Evolutionary conservation across 2,113 vertebrate genomes (phyloP).

Genomic region (Scatophagus argus): DNA sequence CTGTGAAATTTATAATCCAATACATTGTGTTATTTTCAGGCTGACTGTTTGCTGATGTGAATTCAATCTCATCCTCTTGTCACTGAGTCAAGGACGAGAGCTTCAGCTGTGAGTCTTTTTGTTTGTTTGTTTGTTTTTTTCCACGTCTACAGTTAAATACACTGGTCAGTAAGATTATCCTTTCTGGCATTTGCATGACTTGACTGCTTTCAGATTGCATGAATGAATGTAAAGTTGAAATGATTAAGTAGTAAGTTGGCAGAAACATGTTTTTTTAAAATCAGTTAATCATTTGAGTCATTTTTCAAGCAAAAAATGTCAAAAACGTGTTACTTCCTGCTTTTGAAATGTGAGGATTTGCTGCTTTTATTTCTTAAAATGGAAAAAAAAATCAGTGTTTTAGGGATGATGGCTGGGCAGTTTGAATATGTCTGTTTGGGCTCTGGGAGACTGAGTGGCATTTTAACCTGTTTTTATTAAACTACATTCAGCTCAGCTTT

Average conservation of each 20-base stretch:
- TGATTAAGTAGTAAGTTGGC: not conserved
- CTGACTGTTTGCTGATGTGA: constrained; percentile 42
- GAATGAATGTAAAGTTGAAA: not conserved
- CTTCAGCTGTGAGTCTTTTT: constrained; percentile 46
- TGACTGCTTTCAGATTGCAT: not conserved
- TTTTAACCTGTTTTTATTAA: no score
- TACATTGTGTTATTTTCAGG: constrained; percentile 34
- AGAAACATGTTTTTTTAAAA: not conserved
- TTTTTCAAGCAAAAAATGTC: no score
- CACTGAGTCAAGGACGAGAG: not conserved
- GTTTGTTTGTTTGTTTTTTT: no score
- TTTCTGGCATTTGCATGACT: not conserved
- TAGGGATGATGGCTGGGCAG: not conserved
- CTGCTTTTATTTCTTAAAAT: not conserved
- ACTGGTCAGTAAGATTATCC: not conserved
- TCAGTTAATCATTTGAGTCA: no score
- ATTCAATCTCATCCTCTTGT: not conserved
- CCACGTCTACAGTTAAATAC: not conserved
- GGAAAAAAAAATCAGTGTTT: not conserved
- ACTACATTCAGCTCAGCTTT: not conserved
- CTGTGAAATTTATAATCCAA: constrained; percentile 8
- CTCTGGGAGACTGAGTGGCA: not conserved
- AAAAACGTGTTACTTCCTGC: not conserved
- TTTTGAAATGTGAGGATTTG: not conserved
- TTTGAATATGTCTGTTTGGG: not conserved